Evolutionary conservation across 2,888 invertebrate species (phyloP), one percentile per base, ranked within the genome.

Genomic region (Achlya flavicornis): DNA sequence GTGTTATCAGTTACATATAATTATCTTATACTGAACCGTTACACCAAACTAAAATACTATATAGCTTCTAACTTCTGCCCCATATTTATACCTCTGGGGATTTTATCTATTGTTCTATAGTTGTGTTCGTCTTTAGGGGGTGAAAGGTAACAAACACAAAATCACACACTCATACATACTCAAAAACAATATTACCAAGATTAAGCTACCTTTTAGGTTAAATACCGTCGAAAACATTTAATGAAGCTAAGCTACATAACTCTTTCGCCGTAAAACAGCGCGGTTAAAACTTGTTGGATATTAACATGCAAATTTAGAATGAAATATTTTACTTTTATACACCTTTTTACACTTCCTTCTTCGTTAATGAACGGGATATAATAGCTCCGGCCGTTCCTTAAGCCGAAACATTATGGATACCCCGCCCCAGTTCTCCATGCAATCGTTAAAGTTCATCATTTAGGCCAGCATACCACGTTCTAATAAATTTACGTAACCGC

Each of bases 331-430:
- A 10, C 53, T 53, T 53, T 53, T 10, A 53, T 19, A 19, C 16
- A 53, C 53, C 19, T 19, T 53, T 53, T 53, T 19, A 53, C 53
- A 53, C 53, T 19, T 53, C 19, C 14, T 53, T 19, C 53, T 7
- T 53, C 4, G 4, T 19, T 53, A 53, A 53, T 53, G 53, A 53
- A 53, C 53, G 10, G 53, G 19, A 53, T 33, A 58, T 62, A 46
- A 58, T 58, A 43, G 58, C 62, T 41, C 35, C 14, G 26, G 58
- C 58, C 57, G 33, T 57, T 41, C 58, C 46, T 62, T 62, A 62
- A 58, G 62, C 62, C 58, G 33, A 62, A 62, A 58, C 62, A 58
- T 62, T 62, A 62, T 62, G 58, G 41, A 19, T 53, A 8, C 53
- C 19, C 32, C 33, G 62, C 58, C 58, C 62, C 62, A 62, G 43